phyloP scores from a whole-genome alignment of 2,113 vertebrate species.

The Myotis lucifugus region DNA sequence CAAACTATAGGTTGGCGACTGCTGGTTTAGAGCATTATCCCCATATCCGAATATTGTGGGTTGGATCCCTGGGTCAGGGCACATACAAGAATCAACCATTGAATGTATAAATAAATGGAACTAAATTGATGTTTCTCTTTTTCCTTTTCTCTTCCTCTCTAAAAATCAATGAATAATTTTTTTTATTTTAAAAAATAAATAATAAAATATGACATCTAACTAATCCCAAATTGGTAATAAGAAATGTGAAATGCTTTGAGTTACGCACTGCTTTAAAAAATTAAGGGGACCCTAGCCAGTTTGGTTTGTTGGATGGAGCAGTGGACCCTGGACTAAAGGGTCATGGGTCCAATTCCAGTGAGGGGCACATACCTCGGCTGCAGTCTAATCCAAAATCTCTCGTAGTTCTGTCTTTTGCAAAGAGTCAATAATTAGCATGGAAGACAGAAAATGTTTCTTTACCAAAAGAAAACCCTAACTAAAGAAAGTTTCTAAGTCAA shows the following conservation, averaged over 20 bases:
- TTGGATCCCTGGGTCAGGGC: not conserved
- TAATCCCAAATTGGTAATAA: not conserved
- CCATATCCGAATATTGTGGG: not conserved
- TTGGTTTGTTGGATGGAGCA: no score
- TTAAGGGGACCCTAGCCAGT: not conserved
- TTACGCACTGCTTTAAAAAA: not conserved
- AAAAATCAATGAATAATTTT: not conserved
- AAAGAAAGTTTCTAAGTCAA: not conserved
- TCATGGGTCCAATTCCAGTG: no score
- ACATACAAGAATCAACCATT: not conserved
- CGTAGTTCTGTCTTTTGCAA: not conserved
- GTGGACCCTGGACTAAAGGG: no score
- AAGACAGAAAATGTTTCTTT: not conserved
- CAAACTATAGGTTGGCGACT: no score
- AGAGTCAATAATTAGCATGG: not conserved
- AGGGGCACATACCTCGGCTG: no score
- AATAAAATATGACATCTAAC: slow-evolving; percentile 28
- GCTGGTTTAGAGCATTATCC: not conserved
- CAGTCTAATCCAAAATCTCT: not conserved
- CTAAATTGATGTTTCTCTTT: not conserved
- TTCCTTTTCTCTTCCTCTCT: no score
- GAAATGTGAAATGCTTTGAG: not conserved
- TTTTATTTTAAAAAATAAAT: not conserved
- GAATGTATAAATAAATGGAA: not conserved
- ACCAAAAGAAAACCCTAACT: not conserved